phyloP scores from a whole-genome alignment of 2,888 invertebrate genomes.

The Drosophila monieri region DNA sequence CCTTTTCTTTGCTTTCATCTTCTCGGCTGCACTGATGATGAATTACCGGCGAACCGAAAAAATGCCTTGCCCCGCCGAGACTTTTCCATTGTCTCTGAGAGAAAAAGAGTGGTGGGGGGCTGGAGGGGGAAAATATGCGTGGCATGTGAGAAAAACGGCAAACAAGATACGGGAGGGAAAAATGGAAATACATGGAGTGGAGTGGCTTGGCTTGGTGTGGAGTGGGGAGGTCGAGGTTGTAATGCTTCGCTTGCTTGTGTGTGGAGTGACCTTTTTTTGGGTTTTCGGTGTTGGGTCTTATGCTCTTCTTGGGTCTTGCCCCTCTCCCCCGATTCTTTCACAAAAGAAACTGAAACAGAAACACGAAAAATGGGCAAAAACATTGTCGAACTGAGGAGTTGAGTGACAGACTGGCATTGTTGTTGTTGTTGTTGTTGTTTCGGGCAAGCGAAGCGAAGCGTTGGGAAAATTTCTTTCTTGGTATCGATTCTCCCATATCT shows the following conservation, averaged over 20 bases:
- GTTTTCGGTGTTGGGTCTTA: conserved; percentile 4
- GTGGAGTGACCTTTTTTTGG: conserved; percentile 64
- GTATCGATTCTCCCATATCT: conserved; percentile 30
- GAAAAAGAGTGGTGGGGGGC: not conserved
- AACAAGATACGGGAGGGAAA: conserved; percentile 35
- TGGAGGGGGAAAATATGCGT: conserved; percentile 59
- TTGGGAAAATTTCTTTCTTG: conserved; percentile 38
- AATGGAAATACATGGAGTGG: conserved; percentile 15
- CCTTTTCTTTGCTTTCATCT: conserved; percentile 45
- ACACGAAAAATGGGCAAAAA: conserved; percentile 61
- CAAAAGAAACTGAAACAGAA: conserved; percentile 39
- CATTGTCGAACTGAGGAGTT: conserved; percentile 55
- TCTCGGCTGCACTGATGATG: conserved; percentile 55
- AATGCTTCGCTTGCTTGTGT: conserved; percentile 56
- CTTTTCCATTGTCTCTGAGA: conserved; percentile 50
- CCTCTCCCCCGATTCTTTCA: conserved; percentile 17
- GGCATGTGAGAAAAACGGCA: conserved; percentile 75
- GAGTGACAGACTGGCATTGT: conserved; percentile 44
- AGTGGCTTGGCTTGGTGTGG: conserved; percentile 2
- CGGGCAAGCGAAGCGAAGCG: conserved; percentile 52
- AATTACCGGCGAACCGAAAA: conserved; percentile 64
- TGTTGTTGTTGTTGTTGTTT: conserved; percentile 15
- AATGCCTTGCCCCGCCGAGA: conserved; percentile 43
- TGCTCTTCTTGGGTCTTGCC: conserved; percentile 8
- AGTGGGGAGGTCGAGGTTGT: conserved; percentile 37